Base-by-base conservation (phyloP, 2,113 vertebrate species). In the Vicugna pacos region DNA sequence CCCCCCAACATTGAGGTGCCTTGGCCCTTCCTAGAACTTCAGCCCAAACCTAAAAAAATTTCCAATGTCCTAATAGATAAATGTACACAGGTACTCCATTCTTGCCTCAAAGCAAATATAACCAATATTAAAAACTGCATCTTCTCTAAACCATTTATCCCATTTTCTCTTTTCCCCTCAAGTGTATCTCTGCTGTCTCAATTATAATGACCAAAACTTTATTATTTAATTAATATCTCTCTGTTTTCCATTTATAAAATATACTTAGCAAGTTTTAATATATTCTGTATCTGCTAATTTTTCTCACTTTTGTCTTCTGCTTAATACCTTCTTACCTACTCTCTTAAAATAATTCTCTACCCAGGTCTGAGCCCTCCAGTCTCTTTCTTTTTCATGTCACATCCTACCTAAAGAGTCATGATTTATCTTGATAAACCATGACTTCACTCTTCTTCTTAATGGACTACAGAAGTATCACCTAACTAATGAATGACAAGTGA, bases 1-100 rank as follows among this genome's bases (percentile, higher is more conserved):
- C 7, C 0, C 7, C 62, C 7, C 0, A 17, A 77, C 17, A 26
- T n/a, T 17, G 14, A 48, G 11, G 3, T 72, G 5, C 1, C 30
- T 65, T n/a, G 28, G 4, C 28, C 8, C 48, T 87, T 3, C 26
- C 10, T 58, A 77, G 19, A 65, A 72, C 75, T 90, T 79, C 38
- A 86, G 14, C 0, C 12, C 28, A 62, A 80, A 70, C 28, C 22
- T 1, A 32, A 72, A 67, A 84, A 1, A 62, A 64, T n/a, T 8
- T 50, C 12, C 7, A 56, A 11, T 69, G 12, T 46, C 19, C 50
- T 64, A 89, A 62, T 5, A 73, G 32, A 42, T 56, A 79, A 89
- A 67, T 48, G 8, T 28, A 80, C 19, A n/a, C 15, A n/a, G 9
- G 6, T 65, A 32, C 19, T 38, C 30, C 15, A 65, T 32, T 28